Conservation (phyloP, 2,113 vertebrate genomes). For the Corythaixoides concolor region DNA sequence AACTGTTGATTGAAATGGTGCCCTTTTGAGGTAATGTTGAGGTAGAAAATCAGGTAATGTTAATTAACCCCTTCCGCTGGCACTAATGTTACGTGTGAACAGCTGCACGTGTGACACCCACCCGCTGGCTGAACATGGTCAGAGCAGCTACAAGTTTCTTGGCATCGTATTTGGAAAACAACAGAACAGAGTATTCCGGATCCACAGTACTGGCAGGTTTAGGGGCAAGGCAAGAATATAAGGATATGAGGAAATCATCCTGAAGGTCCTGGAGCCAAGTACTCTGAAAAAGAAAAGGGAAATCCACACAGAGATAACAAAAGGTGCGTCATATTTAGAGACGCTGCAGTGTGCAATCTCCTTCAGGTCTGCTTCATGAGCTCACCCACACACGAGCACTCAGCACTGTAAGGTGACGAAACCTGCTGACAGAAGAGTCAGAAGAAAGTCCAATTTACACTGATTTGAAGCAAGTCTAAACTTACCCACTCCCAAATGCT, state of each 20-base stretch:
- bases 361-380: background rate
- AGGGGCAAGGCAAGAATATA: constrained; percentile 28
- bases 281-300: background rate
- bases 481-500: background rate
- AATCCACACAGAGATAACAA: background rate
- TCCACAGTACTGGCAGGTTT: background rate
- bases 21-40: background rate
- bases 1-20: background rate
- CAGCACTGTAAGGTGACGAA: background rate
- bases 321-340: background rate
- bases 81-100: background rate
- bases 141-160: constrained; percentile 8
- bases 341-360: background rate
- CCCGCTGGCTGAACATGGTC: background rate
- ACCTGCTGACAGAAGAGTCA: background rate
- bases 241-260: constrained; percentile 37
- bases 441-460: background rate
- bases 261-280: constrained; percentile 10
- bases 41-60: background rate
- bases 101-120: background rate
- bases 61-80: background rate
- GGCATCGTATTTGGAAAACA: constrained; percentile 49
- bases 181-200: background rate
- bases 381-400: background rate
- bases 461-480: background rate